Conservation (phyloP, 2,797 vertebrate species). For the Sylvia borin region DNA sequence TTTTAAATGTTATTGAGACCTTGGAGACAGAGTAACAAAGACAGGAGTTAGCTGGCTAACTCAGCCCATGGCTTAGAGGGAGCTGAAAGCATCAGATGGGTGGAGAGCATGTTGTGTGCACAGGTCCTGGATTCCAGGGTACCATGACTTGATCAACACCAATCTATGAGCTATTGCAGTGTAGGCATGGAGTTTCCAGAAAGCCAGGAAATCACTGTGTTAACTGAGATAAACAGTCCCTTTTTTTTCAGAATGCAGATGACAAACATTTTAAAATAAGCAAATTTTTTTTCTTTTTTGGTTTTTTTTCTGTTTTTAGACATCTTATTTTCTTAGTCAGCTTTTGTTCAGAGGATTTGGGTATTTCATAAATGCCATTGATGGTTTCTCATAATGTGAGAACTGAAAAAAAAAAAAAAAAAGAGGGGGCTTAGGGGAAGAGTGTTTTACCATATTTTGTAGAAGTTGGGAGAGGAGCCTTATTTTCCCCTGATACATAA, state of each 20-base stretch:
- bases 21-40: not conserved
- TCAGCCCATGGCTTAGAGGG: not conserved
- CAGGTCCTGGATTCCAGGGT: not conserved
- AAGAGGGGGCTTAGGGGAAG: rapidly evolving
- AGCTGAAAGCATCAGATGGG: not conserved
- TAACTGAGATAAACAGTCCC: not conserved
- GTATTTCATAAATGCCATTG: not conserved
- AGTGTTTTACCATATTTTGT: not conserved
- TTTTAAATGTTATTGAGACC: not conserved
- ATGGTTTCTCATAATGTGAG: not conserved
- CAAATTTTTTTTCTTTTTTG: not conserved
- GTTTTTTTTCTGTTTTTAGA: not conserved
- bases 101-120: not conserved
- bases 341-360: not conserved
- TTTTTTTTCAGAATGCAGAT: not conserved
- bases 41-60: not conserved
- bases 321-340: not conserved
- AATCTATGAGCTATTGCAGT: not conserved
- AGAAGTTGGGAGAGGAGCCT: not conserved
- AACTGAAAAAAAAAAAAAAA: not conserved
- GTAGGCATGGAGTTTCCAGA: not conserved
- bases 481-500: not conserved
- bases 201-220: not conserved
- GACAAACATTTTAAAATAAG: not conserved
- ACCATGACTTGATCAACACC: not conserved